A percentile compares a stretch with the other conserved stretches of the same genome.
These are phyloP conservation scores for Diprion similis DNA, from an alignment of 1,140 invertebrate species.

Conservation along the genomic window DNA sequence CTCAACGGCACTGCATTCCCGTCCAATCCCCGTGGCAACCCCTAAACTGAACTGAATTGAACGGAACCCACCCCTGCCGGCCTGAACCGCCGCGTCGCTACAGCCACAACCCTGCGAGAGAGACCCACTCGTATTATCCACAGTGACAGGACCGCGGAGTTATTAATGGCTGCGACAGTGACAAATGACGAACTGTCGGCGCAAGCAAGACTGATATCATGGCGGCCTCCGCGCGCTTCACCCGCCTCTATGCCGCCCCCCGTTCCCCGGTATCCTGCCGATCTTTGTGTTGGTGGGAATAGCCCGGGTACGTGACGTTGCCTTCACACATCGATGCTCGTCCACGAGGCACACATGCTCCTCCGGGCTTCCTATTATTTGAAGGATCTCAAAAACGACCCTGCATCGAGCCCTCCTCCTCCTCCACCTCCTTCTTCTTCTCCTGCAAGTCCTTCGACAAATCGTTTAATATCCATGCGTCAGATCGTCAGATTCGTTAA, in stretches of 20 bases:
- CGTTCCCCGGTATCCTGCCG: background rate
- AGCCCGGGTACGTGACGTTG: background rate
- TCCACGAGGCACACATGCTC: too few species aligned
- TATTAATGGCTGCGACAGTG: conserved; percentile 64
- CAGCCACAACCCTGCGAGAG: conserved; percentile 16
- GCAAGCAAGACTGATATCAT: conserved; percentile 65
- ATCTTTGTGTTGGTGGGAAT: conserved; percentile 4
- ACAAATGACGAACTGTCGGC: conserved; percentile 64
- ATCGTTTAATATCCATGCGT: too few species aligned
- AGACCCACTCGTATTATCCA: conserved; percentile 63
- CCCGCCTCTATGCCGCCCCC: conserved; percentile 28
- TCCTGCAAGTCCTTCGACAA: too few species aligned
- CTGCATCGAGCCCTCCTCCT: too few species aligned
- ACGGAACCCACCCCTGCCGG: conserved; percentile 51
- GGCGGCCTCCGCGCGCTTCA: conserved; percentile 58
- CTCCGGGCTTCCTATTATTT: too few species aligned
- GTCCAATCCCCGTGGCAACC: conserved; percentile 32
- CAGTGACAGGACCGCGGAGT: conserved; percentile 62
- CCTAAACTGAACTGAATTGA: conserved; percentile 59
- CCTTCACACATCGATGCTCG: too few species aligned
- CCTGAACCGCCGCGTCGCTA: conserved; percentile 34
- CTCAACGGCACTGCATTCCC: conserved; percentile 52
- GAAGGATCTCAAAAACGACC: too few species aligned
- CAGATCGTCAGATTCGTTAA: too few species aligned
- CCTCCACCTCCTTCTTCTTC: too few species aligned